Conservation (phyloP, 2,888 invertebrate species). For the Tuberolachnus salignus region DNA sequence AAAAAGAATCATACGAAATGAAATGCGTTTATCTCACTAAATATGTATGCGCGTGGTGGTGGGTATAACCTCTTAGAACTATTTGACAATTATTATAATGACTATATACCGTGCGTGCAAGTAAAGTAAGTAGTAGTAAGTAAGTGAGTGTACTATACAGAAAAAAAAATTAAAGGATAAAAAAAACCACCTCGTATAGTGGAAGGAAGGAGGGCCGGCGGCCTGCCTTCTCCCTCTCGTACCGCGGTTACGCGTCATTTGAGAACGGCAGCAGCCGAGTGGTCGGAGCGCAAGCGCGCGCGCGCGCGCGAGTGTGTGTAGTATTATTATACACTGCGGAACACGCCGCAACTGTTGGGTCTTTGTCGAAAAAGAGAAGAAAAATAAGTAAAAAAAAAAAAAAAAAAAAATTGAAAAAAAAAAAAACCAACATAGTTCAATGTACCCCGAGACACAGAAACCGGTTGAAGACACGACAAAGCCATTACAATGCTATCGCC, state of each 20-base stretch:
- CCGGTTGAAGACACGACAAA: constrained; percentile 49
- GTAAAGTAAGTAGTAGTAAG: too few relatives aligned
- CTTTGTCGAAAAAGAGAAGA: constrained; percentile 50
- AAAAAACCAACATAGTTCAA: constrained; percentile 48
- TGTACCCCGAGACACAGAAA: constrained; percentile 42
- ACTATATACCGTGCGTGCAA: background rate
- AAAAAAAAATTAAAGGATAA: too few relatives aligned
- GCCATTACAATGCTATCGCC: constrained; percentile 47
- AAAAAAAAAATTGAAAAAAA: too few relatives aligned
- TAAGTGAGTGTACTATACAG: too few relatives aligned
- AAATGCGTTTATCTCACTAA: constrained; percentile 40
- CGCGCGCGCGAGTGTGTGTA: background rate
- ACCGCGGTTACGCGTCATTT: constrained; percentile 44
- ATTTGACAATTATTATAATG: constrained; percentile 41
- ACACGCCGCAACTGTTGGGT: constrained; percentile 32
- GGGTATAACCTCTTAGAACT: background rate
- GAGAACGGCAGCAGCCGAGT: constrained; percentile 20
- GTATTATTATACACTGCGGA: background rate
- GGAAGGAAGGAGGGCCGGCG: background rate
- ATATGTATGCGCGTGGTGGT: too few relatives aligned
- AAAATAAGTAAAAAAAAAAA: constrained; percentile 18
- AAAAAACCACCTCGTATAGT: too few relatives aligned
- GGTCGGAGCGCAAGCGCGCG: background rate
- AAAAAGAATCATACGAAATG: too few relatives aligned
- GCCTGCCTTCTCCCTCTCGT: background rate